A percentile compares a stretch with the other conserved stretches of the same genome.
phyloP scores from a whole-genome alignment of 2,797 vertebrate species.

The Schizopygopsis malacanthus region DNA sequence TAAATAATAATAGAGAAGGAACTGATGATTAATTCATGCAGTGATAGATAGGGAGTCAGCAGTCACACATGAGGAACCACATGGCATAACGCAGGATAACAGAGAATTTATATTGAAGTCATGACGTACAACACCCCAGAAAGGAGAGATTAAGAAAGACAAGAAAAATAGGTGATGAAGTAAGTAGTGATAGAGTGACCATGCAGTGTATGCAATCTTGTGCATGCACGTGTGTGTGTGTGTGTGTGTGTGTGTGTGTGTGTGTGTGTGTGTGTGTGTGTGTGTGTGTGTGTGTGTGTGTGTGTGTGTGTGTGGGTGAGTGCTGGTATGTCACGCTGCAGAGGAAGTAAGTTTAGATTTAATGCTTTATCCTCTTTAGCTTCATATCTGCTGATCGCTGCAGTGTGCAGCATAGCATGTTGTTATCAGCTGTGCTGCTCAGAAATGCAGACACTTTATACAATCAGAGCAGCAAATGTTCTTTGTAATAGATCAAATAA shows the following conservation, averaged over 20 bases:
- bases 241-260: too few relatives aligned
- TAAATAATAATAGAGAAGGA: conserved; percentile 37
- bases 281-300: too few relatives aligned
- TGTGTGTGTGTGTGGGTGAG: background rate
- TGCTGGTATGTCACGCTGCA: conserved; percentile 17
- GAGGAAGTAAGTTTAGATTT: conserved; percentile 41
- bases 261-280: too few relatives aligned
- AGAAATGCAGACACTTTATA: conserved; percentile 7
- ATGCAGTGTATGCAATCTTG: background rate
- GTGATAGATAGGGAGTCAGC: conserved; percentile 29
- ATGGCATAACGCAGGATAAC: conserved; percentile 16
- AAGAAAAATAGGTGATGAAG: conserved; percentile 3
- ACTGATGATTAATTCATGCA: conserved; percentile 57
- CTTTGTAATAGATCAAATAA: background rate
- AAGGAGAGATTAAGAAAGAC: conserved; percentile 18
- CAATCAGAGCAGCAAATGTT: background rate
- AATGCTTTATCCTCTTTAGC: conserved; percentile 49
- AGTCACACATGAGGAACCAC: conserved; percentile 36
- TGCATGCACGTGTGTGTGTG: background rate
- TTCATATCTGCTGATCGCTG: conserved; percentile 50
- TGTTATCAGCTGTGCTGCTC: conserved; percentile 37
- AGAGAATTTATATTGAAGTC: conserved; percentile 9
- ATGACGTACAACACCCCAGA: background rate
- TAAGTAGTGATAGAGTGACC: conserved; percentile 4
- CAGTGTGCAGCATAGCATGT: conserved; percentile 44